Conservation (phyloP, 2,797 vertebrate genomes). For the Phyllotis vaccarum region DNA sequence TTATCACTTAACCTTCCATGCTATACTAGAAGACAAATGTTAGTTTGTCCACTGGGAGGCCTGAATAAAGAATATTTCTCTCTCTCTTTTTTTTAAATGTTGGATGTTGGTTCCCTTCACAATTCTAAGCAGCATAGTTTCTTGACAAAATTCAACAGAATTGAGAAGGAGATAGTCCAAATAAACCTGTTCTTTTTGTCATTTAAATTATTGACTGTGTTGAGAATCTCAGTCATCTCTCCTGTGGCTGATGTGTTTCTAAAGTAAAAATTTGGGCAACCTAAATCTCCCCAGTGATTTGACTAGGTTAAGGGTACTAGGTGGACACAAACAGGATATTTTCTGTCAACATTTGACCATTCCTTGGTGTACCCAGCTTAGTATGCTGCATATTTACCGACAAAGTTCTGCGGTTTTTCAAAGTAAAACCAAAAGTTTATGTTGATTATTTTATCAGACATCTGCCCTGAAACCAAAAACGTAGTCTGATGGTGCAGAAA, state of each 20-base stretch:
- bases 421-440: slow-evolving; percentile 30
- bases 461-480: slow-evolving; percentile 23
- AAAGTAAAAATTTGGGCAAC: background rate
- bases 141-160: slow-evolving; percentile 55
- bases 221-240: background rate
- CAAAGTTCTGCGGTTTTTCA: slow-evolving; percentile 44
- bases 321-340: background rate
- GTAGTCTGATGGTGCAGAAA: slow-evolving; percentile 27
- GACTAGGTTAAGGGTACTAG: background rate
- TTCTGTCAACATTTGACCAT: background rate
- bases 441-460: background rate
- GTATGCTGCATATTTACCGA: slow-evolving; percentile 23
- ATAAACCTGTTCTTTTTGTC: background rate
- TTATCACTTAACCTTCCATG: background rate
- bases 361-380: slow-evolving; percentile 6
- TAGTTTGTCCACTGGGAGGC: slow-evolving; percentile 12
- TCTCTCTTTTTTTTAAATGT: slow-evolving; percentile 53
- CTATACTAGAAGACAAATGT: slow-evolving; percentile 4
- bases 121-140: background rate
- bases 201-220: background rate
- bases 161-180: slow-evolving; percentile 17
- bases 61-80: slow-evolving; percentile 47
- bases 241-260: background rate
- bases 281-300: background rate
- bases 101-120: slow-evolving; percentile 18